Conservation (phyloP, 2,888 invertebrate genomes). For the Drosophila pullipes region DNA sequence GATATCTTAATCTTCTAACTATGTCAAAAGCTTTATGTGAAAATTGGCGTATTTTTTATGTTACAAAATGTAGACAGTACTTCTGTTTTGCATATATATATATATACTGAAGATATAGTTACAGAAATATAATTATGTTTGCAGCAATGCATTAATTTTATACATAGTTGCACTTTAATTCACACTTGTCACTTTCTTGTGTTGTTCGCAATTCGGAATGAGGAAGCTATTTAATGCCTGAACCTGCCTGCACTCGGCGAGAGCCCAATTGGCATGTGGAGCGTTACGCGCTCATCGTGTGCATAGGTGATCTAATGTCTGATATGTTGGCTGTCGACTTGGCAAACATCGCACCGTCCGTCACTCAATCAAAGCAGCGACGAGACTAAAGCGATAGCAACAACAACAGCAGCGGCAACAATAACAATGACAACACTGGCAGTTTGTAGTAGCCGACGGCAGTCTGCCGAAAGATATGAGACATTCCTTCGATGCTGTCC, state of each 20-base stretch:
- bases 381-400: conserved; percentile 15
- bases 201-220: neutral
- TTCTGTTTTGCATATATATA: neutral
- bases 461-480: conserved; percentile 48
- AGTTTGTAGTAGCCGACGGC: conserved; percentile 25
- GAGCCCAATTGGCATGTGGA: neutral
- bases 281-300: conserved; percentile 3
- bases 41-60: neutral
- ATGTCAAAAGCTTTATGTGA: neutral
- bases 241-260: neutral
- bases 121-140: neutral
- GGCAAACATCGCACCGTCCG: conserved; percentile 32
- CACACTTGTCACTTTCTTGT: neutral
- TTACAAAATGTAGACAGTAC: neutral
- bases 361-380: conserved; percentile 51
- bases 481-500: conserved; percentile 26
- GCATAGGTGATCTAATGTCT: conserved; percentile 41
- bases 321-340: conserved; percentile 33
- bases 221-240: neutral
- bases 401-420: conserved; percentile 1
- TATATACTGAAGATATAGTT: neutral
- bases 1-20: neutral
- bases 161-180: neutral
- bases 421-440: conserved; percentile 24
- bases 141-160: neutral